Percentiles rank a stretch among this genome's conserved stretches.
Conservation (phyloP, 2,888 invertebrate species). For the Tachystola acroxantha region DNA sequence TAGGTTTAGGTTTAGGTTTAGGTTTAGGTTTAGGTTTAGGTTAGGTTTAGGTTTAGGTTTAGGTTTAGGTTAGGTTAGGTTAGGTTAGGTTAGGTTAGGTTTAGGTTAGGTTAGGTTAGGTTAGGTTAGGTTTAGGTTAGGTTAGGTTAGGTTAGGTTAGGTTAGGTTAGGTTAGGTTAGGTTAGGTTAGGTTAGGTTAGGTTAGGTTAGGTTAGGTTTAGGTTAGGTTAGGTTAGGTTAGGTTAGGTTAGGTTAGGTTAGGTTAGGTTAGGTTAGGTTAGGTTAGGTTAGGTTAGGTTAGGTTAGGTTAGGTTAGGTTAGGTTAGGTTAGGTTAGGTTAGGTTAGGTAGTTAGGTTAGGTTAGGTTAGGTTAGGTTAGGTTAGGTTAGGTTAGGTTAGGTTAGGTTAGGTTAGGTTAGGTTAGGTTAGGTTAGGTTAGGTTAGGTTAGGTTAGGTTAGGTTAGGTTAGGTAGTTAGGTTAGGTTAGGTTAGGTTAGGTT, state of each 20-base stretch:
- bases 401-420: slow-evolving; percentile 15
- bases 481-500: slow-evolving; percentile 12
- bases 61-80: slow-evolving; percentile 14
- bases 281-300: slow-evolving; percentile 12
- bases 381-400: slow-evolving; percentile 13
- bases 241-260: slow-evolving; percentile 12
- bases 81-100: slow-evolving; percentile 14
- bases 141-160: slow-evolving; percentile 12
- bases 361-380: slow-evolving; percentile 13
- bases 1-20: too few species aligned
- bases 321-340: slow-evolving; percentile 12
- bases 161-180: slow-evolving; percentile 11
- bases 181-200: slow-evolving; percentile 13
- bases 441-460: slow-evolving; percentile 14
- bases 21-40: too few species aligned
- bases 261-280: slow-evolving; percentile 13
- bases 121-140: too few species aligned
- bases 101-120: too few species aligned
- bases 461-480: slow-evolving; percentile 13
- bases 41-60: too few species aligned
- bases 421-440: slow-evolving; percentile 12
- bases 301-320: slow-evolving; percentile 12
- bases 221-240: slow-evolving; percentile 13
- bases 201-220: slow-evolving; percentile 12
- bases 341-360: slow-evolving; percentile 13